Evolutionary conservation across 2,113 vertebrate genomes (phyloP).

Genomic region (Uropsilus gracilis): DNA sequence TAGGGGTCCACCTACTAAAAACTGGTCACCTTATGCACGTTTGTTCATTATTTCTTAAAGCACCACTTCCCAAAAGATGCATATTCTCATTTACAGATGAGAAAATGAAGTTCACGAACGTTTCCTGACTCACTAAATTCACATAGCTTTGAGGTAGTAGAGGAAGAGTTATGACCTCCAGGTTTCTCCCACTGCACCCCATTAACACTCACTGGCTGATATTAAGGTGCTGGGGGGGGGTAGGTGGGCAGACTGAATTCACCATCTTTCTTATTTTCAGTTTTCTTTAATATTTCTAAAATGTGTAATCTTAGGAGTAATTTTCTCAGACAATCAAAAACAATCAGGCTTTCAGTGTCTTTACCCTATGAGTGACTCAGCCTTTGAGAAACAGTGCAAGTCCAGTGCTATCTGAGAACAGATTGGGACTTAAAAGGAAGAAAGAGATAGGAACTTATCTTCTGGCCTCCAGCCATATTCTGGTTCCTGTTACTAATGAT

Average conservation of each 20-base stretch:
- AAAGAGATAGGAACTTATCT: slow-evolving; percentile 19
- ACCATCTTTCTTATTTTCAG: not conserved
- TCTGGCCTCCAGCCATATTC: slow-evolving; percentile 10
- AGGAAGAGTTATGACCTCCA: accelerated
- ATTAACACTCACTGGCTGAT: not conserved
- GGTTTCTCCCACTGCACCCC: not conserved
- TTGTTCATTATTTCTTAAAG: not conserved
- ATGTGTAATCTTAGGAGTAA: not conserved
- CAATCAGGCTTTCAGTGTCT: not conserved
- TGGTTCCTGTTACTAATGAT: slow-evolving; percentile 24
- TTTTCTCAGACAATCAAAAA: not conserved
- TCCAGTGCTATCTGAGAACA: not conserved
- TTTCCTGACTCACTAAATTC: not conserved
- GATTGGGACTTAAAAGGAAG: slow-evolving; percentile 27
- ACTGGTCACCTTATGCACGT: not conserved
- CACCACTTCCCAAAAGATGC: not conserved
- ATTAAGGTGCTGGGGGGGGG: not conserved
- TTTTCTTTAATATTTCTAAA: not conserved
- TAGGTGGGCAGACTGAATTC: not conserved
- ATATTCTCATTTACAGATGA: not conserved
- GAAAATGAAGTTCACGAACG: not conserved
- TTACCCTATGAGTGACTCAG: not conserved
- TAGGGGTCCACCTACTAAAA: not conserved
- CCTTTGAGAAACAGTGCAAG: not conserved
- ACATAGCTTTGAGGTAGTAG: not conserved